Conservation (phyloP, 2,888 invertebrate genomes). For the Drosophila paramelanica region DNA sequence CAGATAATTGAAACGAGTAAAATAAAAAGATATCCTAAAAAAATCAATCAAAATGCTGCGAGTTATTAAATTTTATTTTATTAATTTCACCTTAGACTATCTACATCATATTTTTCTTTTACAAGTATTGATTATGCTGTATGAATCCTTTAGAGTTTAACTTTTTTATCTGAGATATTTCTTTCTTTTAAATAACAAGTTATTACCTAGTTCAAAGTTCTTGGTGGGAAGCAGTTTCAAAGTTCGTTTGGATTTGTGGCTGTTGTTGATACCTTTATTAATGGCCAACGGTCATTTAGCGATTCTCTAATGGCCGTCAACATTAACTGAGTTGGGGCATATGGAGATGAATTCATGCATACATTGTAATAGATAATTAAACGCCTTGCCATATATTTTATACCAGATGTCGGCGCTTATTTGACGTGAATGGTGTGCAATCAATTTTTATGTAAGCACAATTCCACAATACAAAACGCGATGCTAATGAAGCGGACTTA, state of each 20-base stretch:
- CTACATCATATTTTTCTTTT: too few species aligned
- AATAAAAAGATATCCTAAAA: too few species aligned
- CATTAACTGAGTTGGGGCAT: conserved; percentile 12
- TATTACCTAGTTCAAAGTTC: background rate
- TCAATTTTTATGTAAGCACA: conserved; percentile 70
- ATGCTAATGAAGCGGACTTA: conserved; percentile 69
- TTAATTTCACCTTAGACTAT: too few species aligned
- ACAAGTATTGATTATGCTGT: too few species aligned
- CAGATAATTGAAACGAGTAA: too few species aligned
- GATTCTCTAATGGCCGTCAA: conserved; percentile 36
- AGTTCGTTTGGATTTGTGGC: conserved; percentile 1
- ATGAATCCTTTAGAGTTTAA: too few species aligned
- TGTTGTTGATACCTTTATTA: conserved; percentile 14
- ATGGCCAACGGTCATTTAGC: conserved; percentile 23
- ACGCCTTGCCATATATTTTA: conserved; percentile 56
- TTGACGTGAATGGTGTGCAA: conserved; percentile 59
- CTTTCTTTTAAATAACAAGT: background rate
- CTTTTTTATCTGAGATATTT: background rate
- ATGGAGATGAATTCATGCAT: conserved; percentile 33
- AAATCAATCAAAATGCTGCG: too few species aligned
- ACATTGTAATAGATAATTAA: conserved; percentile 64
- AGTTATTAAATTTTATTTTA: too few species aligned
- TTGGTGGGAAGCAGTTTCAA: background rate
- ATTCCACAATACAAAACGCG: conserved; percentile 63
- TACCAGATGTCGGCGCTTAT: conserved; percentile 48